Conservation (phyloP, 1,140 invertebrate species). For the Diachasma alloeum region DNA sequence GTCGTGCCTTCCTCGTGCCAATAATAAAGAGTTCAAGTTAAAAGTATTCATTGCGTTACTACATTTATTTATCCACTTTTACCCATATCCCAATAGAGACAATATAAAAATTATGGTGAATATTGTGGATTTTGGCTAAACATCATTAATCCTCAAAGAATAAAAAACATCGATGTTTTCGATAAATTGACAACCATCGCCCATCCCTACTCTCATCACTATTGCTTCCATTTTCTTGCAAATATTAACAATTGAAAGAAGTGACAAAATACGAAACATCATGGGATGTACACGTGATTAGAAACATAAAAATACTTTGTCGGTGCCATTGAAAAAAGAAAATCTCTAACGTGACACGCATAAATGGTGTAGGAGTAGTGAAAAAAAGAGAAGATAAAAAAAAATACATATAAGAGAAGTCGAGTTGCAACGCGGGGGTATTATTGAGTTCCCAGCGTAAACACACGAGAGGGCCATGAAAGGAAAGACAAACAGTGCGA, state of each 20-base stretch:
- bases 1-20: no score
- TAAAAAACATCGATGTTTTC: no score
- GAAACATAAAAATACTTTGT: conserved; percentile 21
- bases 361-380: conserved; percentile 7
- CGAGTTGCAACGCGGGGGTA: conserved; percentile 15
- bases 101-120: no score
- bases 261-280: not conserved
- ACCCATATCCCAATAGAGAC: no score
- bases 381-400: not conserved
- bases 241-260: not conserved
- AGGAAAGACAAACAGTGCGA: conserved; percentile 30
- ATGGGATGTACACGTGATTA: conserved; percentile 13
- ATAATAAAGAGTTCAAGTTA: no score
- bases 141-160: no score
- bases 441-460: conserved; percentile 28
- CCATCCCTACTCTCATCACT: not conserved
- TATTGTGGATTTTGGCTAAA: no score
- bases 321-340: conserved; percentile 7
- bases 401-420: not conserved
- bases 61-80: no score
- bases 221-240: no score
- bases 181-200: no score
- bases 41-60: no score
- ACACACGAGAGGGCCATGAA: conserved; percentile 26
- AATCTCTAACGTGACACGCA: conserved; percentile 28